Conservation (phyloP, 2,888 invertebrate genomes). For the Carcina quercana region DNA sequence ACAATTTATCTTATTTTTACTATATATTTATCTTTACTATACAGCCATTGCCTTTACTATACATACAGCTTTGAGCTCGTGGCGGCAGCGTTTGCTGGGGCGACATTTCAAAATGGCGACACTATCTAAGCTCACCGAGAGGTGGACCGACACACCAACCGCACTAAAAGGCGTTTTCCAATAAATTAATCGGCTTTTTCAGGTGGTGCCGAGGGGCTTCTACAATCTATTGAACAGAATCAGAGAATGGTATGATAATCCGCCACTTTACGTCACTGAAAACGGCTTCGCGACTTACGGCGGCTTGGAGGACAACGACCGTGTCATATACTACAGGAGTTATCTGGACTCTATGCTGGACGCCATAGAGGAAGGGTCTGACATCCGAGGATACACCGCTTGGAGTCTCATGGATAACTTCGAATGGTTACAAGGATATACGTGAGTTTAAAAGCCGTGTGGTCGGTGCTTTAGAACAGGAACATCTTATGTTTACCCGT, state of each 20-base stretch:
- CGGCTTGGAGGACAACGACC: constrained; percentile 43
- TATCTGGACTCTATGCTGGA: constrained; percentile 46
- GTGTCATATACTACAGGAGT: constrained; percentile 39
- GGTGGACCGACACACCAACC: neutral
- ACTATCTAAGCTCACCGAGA: neutral
- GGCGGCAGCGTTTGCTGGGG: too few relatives aligned
- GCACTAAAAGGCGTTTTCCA: neutral
- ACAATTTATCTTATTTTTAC: too few relatives aligned
- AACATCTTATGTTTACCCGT: neutral
- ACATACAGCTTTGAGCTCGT: too few relatives aligned
- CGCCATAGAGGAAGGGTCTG: constrained; percentile 47
- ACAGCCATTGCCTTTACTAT: too few relatives aligned
- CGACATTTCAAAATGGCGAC: neutral
- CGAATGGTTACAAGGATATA: constrained; percentile 73
- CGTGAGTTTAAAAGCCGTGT: constrained; percentile 31
- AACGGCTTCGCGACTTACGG: constrained; percentile 47
- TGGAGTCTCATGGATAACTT: constrained; percentile 78
- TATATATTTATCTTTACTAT: too few relatives aligned
- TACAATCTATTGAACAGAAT: constrained; percentile 63
- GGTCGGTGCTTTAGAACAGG: neutral
- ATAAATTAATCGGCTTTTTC: neutral
- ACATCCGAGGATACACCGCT: constrained; percentile 61
- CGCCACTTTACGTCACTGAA: constrained; percentile 70
- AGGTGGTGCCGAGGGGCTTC: constrained; percentile 67
- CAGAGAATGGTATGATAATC: constrained; percentile 57